Conservation (phyloP, 2,797 vertebrate genomes). For the Capromys pilorides region DNA sequence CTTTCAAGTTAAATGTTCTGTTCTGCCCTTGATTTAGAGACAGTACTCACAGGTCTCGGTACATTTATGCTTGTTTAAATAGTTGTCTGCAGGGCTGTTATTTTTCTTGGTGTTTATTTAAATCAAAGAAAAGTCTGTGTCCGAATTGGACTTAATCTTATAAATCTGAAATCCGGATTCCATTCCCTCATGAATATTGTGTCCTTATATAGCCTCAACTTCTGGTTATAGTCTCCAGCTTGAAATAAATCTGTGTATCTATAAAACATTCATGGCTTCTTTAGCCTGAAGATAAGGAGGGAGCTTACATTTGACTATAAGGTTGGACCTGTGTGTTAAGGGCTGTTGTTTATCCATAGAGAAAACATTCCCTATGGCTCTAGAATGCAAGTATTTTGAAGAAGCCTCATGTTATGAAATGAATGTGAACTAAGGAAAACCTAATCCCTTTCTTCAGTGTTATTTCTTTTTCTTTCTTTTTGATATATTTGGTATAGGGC, state of each 20-base stretch:
- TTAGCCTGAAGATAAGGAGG: not conserved
- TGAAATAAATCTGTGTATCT: not conserved
- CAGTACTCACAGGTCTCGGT: not conserved
- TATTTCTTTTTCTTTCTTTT: not conserved
- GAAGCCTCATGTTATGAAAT: not conserved
- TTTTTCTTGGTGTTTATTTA: slow-evolving; percentile 34
- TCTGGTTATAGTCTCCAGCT: not conserved
- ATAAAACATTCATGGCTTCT: not conserved
- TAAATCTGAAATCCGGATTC: slow-evolving; percentile 38
- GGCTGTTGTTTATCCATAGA: not conserved
- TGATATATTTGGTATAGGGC: too few species aligned
- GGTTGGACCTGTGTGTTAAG: not conserved
- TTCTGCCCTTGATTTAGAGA: not conserved
- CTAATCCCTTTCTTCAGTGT: not conserved
- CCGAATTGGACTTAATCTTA: slow-evolving; percentile 43
- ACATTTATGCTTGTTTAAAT: not conserved
- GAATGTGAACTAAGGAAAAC: not conserved
- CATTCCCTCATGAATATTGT: not conserved
- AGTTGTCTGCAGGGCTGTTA: not conserved
- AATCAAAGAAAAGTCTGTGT: slow-evolving; percentile 42
- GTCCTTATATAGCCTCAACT: slow-evolving; percentile 1
- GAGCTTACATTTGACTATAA: not conserved
- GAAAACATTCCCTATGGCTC: too few species aligned
- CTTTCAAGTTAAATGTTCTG: not conserved
- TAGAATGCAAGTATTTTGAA: not conserved